A percentile compares a stretch with the other conserved stretches of the same genome.
These are phyloP conservation scores for Agrochola macilenta DNA, from an alignment of 2,888 invertebrate genomes.

Conservation along the genomic window DNA sequence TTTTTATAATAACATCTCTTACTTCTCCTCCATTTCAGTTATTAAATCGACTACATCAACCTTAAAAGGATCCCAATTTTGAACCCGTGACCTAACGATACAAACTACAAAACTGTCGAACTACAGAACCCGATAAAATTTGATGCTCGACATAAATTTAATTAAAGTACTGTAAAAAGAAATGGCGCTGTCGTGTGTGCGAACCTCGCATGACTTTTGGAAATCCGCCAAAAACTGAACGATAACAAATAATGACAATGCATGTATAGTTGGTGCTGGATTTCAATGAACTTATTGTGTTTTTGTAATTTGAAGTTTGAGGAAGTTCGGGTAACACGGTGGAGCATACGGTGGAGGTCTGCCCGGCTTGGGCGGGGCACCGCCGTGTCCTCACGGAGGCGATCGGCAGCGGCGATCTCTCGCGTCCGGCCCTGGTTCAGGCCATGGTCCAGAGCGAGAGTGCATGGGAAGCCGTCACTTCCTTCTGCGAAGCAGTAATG, in stretches of 20 bases:
- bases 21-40: background rate
- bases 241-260: conserved; percentile 50
- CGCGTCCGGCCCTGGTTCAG: too few relatives aligned
- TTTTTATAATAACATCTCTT: too few relatives aligned
- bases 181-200: conserved; percentile 18
- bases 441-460: too few relatives aligned
- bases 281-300: conserved; percentile 36
- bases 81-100: background rate
- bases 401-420: too few relatives aligned
- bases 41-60: background rate
- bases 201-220: conserved; percentile 32
- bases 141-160: conserved; percentile 42
- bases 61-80: background rate
- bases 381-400: too few relatives aligned
- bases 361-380: too few relatives aligned
- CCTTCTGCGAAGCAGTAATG: too few relatives aligned
- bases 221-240: conserved; percentile 41
- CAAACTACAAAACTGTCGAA: conserved; percentile 23
- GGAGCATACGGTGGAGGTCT: too few relatives aligned
- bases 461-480: too few relatives aligned
- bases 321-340: too few relatives aligned
- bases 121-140: conserved; percentile 38
- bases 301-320: background rate
- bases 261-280: conserved; percentile 7
- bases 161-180: conserved; percentile 40